Conservation (phyloP, 2,888 invertebrate genomes). For the Drosophila putrida region DNA sequence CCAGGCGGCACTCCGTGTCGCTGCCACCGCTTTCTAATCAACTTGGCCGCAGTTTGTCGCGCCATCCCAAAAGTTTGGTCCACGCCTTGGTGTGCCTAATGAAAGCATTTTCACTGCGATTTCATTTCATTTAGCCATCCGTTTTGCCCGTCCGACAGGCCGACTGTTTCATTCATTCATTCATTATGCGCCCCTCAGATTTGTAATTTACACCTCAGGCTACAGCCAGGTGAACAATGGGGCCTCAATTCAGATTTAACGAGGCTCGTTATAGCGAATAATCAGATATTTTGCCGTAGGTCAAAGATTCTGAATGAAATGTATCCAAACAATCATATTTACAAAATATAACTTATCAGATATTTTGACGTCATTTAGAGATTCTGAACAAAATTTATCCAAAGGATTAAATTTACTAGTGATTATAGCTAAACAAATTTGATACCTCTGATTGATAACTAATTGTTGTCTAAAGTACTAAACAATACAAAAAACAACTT, state of each 20-base stretch:
- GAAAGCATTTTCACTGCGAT: slow-evolving; percentile 77
- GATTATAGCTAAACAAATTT: too few relatives aligned
- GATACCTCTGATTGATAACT: not conserved
- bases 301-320: not conserved
- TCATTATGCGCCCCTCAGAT: slow-evolving; percentile 77
- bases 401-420: too few relatives aligned
- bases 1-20: slow-evolving; percentile 44
- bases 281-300: not conserved
- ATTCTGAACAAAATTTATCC: not conserved
- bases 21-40: slow-evolving; percentile 72
- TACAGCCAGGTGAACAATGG: slow-evolving; percentile 54
- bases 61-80: slow-evolving; percentile 59
- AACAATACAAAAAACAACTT: not conserved
- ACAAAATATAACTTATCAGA: too few relatives aligned
- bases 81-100: slow-evolving; percentile 58
- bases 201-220: slow-evolving; percentile 78
- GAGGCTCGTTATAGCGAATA: slow-evolving; percentile 20
- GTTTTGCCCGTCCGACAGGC: slow-evolving; percentile 46
- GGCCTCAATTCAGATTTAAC: slow-evolving; percentile 42
- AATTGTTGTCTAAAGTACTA: not conserved
- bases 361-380: too few relatives aligned
- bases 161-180: slow-evolving; percentile 70
- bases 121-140: slow-evolving; percentile 77
- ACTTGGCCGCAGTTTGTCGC: slow-evolving; percentile 79
- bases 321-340: too few relatives aligned